Percentiles rank a stretch among this genome's conserved stretches.
Evolutionary conservation across 1,140 invertebrate genomes (phyloP).

Genomic region (Drosophila santomea): DNA sequence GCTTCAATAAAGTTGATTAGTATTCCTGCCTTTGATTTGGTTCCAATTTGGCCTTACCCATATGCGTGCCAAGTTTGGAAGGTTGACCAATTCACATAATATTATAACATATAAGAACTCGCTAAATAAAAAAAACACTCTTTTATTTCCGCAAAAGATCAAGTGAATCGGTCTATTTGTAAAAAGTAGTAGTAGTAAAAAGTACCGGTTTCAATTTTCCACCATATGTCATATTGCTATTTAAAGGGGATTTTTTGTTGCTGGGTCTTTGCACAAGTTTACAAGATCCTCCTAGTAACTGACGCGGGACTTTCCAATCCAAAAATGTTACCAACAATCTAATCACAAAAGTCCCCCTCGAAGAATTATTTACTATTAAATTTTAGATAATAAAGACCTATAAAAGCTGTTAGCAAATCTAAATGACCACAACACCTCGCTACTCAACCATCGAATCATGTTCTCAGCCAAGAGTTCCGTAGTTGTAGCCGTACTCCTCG

Average conservation of each 20-base stretch:
- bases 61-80: slow-evolving; percentile 8
- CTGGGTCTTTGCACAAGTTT: neutral
- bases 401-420: slow-evolving; percentile 6
- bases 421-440: slow-evolving; percentile 2
- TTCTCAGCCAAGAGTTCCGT: slow-evolving; percentile 13
- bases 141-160: neutral
- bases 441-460: slow-evolving; percentile 28
- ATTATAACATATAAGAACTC: neutral
- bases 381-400: slow-evolving; percentile 1
- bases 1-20: slow-evolving; percentile 28
- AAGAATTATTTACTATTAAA: slow-evolving; percentile 1
- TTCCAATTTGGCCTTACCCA: slow-evolving; percentile 2
- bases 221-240: neutral
- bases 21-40: neutral
- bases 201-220: no score
- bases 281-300: neutral
- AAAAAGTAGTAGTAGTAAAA: no score
- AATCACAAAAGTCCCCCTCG: slow-evolving; percentile 8
- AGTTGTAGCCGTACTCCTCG: slow-evolving; percentile 23
- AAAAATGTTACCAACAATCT: slow-evolving; percentile 9
- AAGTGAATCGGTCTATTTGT: no score
- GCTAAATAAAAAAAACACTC: no score
- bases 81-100: slow-evolving; percentile 4
- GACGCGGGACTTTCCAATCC: neutral
- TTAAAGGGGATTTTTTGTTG: neutral